A percentile compares a stretch with the other conserved stretches of the same genome.
phyloP scores from a whole-genome alignment of 2,113 vertebrate genomes.

The Anarrhichthys ocellatus region DNA sequence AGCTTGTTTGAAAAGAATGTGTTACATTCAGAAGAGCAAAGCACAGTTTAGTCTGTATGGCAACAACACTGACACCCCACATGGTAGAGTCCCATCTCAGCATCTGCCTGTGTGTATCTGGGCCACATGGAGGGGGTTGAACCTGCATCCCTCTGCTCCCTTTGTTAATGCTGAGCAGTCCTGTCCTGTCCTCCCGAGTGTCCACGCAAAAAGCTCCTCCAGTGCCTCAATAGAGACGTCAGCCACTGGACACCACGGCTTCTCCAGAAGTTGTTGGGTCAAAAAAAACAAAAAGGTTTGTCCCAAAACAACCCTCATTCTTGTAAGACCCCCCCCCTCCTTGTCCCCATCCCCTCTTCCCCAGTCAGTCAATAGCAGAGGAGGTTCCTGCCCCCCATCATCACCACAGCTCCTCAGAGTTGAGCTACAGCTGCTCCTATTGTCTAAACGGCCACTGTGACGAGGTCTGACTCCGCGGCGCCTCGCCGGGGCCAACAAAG shows the following conservation, averaged over 20 bases:
- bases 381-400: constrained; percentile 48
- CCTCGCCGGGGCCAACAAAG: constrained; percentile 66
- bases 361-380: constrained; percentile 41
- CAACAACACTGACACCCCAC: constrained; percentile 54
- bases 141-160: constrained; percentile 48
- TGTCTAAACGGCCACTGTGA: constrained; percentile 82
- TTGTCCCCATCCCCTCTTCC: constrained; percentile 13
- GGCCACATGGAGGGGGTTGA: constrained; percentile 68
- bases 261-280: constrained; percentile 12
- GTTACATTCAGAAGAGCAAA: constrained; percentile 20
- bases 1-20: background rate
- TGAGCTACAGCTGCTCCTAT: constrained; percentile 84
- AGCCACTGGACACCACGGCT: constrained; percentile 16
- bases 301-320: constrained; percentile 5
- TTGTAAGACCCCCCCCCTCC: background rate
- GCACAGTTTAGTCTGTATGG: constrained; percentile 9
- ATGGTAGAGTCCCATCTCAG: constrained; percentile 68
- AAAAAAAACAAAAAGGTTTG: constrained; percentile 15
- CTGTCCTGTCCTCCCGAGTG: constrained; percentile 1
- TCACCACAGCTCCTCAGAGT: constrained; percentile 62
- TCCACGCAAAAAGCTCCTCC: background rate
- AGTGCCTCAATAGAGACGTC: constrained; percentile 34
- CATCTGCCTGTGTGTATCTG: constrained; percentile 70
- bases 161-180: constrained; percentile 32
- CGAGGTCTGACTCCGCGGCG: constrained; percentile 70